A percentile compares a stretch with the other conserved stretches of the same genome.
Conservation (phyloP, 2,113 vertebrate genomes). For the Podocnemis expansa region DNA sequence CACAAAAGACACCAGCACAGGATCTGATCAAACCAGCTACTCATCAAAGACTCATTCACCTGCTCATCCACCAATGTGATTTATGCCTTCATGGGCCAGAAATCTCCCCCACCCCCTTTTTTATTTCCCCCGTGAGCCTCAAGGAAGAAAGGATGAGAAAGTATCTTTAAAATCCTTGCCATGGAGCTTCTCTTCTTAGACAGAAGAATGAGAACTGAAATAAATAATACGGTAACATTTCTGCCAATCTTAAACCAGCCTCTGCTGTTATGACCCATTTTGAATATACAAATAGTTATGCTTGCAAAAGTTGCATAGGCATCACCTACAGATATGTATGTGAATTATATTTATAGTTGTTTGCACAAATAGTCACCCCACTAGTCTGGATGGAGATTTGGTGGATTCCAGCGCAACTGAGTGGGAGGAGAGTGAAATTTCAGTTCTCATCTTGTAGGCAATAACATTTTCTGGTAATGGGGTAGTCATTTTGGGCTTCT, state of each 20-base stretch:
- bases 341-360: not conserved
- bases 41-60: too few relatives aligned
- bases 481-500: not conserved
- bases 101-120: too few relatives aligned
- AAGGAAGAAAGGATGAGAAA: not conserved
- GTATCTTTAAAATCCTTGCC: not conserved
- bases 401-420: not conserved
- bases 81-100: too few relatives aligned
- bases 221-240: not conserved
- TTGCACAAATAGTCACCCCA: not conserved
- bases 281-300: not conserved
- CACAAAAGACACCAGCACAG: too few relatives aligned
- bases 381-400: not conserved
- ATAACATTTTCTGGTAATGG: not conserved
- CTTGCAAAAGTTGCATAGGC: not conserved
- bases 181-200: not conserved
- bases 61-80: too few relatives aligned
- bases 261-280: not conserved
- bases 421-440: not conserved
- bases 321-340: not conserved
- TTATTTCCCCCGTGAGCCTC: not conserved
- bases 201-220: not conserved
- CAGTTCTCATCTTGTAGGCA: not conserved
- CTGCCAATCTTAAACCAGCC: not conserved
- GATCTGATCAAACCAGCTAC: too few relatives aligned